phyloP scores from a whole-genome alignment of 2,797 vertebrate species.

The Austrolebias charrua region DNA sequence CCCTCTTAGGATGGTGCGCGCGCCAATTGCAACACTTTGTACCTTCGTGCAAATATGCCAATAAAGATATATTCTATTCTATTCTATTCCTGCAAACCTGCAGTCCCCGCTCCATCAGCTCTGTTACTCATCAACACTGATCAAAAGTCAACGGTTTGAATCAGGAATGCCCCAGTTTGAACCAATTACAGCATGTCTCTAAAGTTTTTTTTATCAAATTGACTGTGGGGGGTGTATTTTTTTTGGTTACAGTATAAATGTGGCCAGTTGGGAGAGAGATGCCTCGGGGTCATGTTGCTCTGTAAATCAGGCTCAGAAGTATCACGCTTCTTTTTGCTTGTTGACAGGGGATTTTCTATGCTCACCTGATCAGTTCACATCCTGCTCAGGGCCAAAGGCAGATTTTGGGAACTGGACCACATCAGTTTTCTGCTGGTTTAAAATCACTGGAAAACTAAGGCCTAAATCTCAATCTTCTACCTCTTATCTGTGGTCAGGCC shows the following conservation, averaged over 20 bases:
- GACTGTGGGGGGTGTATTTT: constrained; percentile 5
- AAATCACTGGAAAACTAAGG: constrained; percentile 4
- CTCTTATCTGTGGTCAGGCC: too few relatives aligned
- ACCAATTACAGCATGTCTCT: too few relatives aligned
- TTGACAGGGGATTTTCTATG: constrained; percentile 1
- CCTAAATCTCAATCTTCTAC: too few relatives aligned
- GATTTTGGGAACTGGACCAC: not conserved
- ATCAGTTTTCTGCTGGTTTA: not conserved
- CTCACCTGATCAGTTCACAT: constrained; percentile 19
- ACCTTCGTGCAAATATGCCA: too few relatives aligned
- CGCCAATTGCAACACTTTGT: too few relatives aligned
- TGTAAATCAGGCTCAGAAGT: constrained; percentile 3
- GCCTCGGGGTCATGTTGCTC: not conserved
- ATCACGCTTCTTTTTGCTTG: constrained; percentile 6
- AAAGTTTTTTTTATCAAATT: constrained; percentile 23
- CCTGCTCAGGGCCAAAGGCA: not conserved
- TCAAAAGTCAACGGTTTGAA: constrained; percentile 14
- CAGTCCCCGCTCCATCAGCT: not conserved
- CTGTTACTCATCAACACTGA: constrained; percentile 42
- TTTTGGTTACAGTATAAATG: constrained; percentile 9
- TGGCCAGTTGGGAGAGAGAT: constrained; percentile 2
- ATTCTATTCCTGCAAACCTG: constrained; percentile 6
- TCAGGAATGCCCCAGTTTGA: too few relatives aligned
- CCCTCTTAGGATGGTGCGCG: too few relatives aligned
- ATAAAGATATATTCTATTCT: too few relatives aligned